Base-by-base conservation (phyloP, 2,888 invertebrate species). In the Xestobium rufovillosum region DNA sequence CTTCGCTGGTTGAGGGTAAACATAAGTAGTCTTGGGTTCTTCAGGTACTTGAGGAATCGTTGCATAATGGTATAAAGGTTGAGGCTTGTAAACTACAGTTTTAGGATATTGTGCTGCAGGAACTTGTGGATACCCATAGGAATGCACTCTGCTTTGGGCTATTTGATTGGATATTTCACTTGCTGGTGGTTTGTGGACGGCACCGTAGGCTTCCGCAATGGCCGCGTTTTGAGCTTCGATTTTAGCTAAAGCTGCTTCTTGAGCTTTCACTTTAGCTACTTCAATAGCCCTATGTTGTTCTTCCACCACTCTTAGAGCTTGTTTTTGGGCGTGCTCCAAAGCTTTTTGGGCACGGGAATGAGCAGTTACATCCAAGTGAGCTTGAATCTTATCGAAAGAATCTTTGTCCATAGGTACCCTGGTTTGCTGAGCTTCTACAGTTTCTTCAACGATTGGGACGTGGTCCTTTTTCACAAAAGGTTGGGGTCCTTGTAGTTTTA, bases 361-460 rank as follows among this genome's bases (percentile, higher is more conserved):
- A 4, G 61, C 53, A n/a, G 52, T 49, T 13, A 49, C 55, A 35
- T 63, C 57, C 13, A 62, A 31, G 34, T 60, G 55, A 25, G 53
- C 44, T 45, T 63, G 61, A 4, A 62, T 34, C 4, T 44, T 33
- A 25, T 53, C 49, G 10, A 59, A 38, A 19, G 23, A 19, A 8
- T 19, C 23, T n/a, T n/a, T n/a, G n/a, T n/a, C n/a, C n/a, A n/a
- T n/a, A 38, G 50, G 57, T 12, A 52, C 54, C 35, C 42, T 49
- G n/a, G 14, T 36, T 36, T 51, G 52, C 2, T 65, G 66, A 31
- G 69, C 53, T 37, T 71, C 71, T 26, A 66, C 59, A 2, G 67
- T 49, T 26, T 68, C 61, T 60, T 72, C 72, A 13, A 61, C 65
- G 16, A 71, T 69, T 1, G 71, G 71, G 26, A 38, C 67, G 57